phyloP scores from a whole-genome alignment of 2,113 vertebrate genomes.

The Strix uralensis region DNA sequence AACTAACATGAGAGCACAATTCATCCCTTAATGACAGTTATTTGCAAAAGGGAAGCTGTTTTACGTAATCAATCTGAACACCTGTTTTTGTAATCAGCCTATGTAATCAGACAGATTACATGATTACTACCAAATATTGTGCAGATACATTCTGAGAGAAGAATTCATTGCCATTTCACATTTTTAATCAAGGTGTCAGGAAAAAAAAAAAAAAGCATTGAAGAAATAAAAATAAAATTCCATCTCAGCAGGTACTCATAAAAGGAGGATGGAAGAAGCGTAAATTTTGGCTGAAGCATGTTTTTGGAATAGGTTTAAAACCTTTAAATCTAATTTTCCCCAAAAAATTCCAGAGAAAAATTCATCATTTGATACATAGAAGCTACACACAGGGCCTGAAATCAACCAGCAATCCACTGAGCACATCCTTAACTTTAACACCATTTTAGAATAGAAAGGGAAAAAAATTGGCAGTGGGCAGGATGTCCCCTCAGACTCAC shows the following conservation, averaged over 20 bases:
- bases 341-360: neutral
- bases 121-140: slow-evolving; percentile 19
- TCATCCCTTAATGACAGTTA: neutral
- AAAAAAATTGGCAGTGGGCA: neutral
- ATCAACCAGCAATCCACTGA: neutral
- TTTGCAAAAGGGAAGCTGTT: slow-evolving; percentile 24
- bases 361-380: neutral
- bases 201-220: neutral
- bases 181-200: slow-evolving; percentile 20
- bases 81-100: slow-evolving; percentile 43
- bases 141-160: neutral
- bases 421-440: neutral
- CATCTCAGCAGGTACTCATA: neutral
- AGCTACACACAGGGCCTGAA: neutral
- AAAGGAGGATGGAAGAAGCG: neutral
- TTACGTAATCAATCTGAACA: slow-evolving; percentile 3
- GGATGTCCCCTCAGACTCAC: neutral
- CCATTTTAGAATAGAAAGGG: neutral
- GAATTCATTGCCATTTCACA: neutral
- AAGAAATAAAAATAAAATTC: neutral
- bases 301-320: neutral
- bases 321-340: neutral
- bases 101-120: slow-evolving; percentile 25
- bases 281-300: neutral
- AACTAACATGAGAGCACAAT: neutral